A percentile compares a stretch with the other conserved stretches of the same genome.
These are phyloP conservation scores for Rhabditophanes sp. DNA, from an alignment of 2,888 invertebrate species.

Conservation along the genomic window DNA sequence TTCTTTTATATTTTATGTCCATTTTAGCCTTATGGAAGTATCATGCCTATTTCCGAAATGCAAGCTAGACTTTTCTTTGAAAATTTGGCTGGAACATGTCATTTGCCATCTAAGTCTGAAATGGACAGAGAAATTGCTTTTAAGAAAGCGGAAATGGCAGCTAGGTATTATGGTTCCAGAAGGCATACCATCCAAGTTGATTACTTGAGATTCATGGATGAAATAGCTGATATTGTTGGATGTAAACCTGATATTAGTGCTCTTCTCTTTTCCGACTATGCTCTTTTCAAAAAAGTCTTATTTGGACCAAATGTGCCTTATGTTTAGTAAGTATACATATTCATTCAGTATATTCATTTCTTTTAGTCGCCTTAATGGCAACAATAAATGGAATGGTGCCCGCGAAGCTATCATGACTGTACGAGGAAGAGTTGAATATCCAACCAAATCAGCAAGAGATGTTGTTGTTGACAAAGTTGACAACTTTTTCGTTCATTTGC, in stretches of 20 bases:
- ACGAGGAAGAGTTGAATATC: conserved; percentile 1
- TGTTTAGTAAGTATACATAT: conserved; percentile 3
- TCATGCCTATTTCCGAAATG: conserved; percentile 49
- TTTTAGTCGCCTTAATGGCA: conserved; percentile 36
- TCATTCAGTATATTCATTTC: background rate
- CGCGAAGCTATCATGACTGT: conserved; percentile 45
- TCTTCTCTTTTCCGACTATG: conserved; percentile 25
- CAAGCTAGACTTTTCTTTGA: conserved; percentile 47
- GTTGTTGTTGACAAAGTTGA: background rate
- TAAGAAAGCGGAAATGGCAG: conserved; percentile 29
- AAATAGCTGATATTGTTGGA: conserved; percentile 45
- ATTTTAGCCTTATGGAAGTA: conserved; percentile 47
- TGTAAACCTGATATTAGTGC: conserved; percentile 45
- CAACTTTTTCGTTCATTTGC: background rate
- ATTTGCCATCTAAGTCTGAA: conserved; percentile 12
- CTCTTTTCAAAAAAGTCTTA: conserved; percentile 11
- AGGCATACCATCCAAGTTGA: conserved; percentile 47
- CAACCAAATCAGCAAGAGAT: background rate
- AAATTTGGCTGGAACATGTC: conserved; percentile 13
- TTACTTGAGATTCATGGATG: conserved; percentile 45
- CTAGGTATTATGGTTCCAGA: conserved; percentile 18
- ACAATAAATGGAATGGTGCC: conserved; percentile 47
- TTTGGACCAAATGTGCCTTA: conserved; percentile 20
- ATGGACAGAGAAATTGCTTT: conserved; percentile 45
- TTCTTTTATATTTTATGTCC: conserved; percentile 1